Evolutionary conservation across 2,113 vertebrate genomes (phyloP), one percentile per base, ranked within the genome.

Genomic region (Syngnathus typhle): DNA sequence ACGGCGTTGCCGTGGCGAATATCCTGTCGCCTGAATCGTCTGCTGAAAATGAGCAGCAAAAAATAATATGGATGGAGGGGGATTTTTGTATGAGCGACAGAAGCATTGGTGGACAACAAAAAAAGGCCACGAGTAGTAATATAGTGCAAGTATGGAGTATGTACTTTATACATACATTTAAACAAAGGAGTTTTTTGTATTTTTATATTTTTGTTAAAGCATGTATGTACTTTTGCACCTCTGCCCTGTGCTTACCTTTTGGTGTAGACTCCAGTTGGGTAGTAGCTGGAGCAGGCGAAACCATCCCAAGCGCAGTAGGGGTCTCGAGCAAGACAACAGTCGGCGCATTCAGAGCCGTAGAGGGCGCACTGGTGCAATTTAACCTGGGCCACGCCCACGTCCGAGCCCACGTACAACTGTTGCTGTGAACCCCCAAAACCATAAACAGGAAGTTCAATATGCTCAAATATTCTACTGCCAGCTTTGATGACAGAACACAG

Each of bases 271-370:
- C 90, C 94, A 0, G 91, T 90, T 10, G 94, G 94, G 73, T 90
- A 95, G 75, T 93, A 98, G 4, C 94, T 89, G 58, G 97, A 96
- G 77, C 97, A 99, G 76, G 96, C 92, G 68, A 94, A 84, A 0
- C 97, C 97, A 10, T 99, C 97, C 97, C 97, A 99, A 63, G 96
- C 96, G 3, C 97, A 99, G 87, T 99, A 99, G 0, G 97, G 96
- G 71, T 99, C 97, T 74, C 97, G 88, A 2, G 97, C 96, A 1
- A 99, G 91, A 73, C 97, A 99, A 82, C 97, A 99, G 75, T 98
- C 96, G 0, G 96, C 93, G 12, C 97, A 99, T 55, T 96, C 96
- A 0, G 93, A 91, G 13, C 97, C 97, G 0, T 99, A 99, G 86
- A 96, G 91, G 78, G 94, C 92, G 60, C 97, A 99, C 80, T 98